Evolutionary conservation across 2,797 vertebrate species (phyloP), one percentile per base, ranked within the genome.

Genomic region (Clamator glandarius): DNA sequence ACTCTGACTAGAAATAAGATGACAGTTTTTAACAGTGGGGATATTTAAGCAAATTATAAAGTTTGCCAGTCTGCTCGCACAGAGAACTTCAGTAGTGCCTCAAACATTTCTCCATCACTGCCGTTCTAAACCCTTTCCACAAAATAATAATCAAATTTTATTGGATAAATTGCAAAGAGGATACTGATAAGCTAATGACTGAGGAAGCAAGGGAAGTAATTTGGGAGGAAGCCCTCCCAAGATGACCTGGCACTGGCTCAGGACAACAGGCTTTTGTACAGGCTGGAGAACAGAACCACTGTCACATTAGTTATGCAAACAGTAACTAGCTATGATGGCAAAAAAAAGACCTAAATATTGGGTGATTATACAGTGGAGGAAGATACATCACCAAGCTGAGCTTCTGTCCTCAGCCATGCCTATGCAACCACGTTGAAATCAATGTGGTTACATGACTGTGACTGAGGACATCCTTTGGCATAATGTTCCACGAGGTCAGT

Each of bases 341-440:
- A 82, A 85, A 93, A 84, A 33, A 55, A 86, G 48, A 51, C 24
- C 31, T 44, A 44, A 57, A 50, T 20, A 72, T 50, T 21, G 8
- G 12, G 36, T 64, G 28, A 78, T 64, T 79, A 72, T 84, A 57
- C 61, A 77, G 64, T 6, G n/a, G 74, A 82, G 64, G 29, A 70
- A 75, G 77, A 21, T 50, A 26, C 0, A 0, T 8, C 11, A 20
- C 50, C 0, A 10, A 73, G 59, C 21, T 41, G 26, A 92, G 58
- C 51, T 35, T 51, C 46, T 74, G 50, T 82, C 72, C 70, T 57
- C 78, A 84, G 17, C 46, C 35, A 54, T 1, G 39, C 26, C 31
- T 64, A 26, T 51, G 80, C 2, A 5, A 28, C 23, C 0, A 0
- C 50, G 24, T 2, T 1, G 76, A 89, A 92, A 94, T 95, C 93